Conservation (phyloP, 2,797 vertebrate genomes). For the Brachyrhaphis roseni region DNA sequence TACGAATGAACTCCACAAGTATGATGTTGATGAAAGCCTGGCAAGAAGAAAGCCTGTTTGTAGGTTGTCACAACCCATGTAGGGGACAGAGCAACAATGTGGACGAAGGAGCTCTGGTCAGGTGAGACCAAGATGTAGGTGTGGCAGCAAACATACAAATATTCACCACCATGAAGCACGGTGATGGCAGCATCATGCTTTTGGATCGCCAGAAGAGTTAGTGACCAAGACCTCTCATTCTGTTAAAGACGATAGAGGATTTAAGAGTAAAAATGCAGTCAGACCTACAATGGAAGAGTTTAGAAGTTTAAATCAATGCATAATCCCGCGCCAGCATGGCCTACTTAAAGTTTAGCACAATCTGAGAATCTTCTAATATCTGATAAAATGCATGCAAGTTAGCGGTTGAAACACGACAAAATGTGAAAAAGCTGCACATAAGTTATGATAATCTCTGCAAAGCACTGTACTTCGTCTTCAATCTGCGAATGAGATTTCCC, state of each 20-base stretch:
- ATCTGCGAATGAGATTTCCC: not conserved
- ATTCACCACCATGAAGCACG: not conserved
- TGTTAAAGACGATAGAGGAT: not conserved
- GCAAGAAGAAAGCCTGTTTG: not conserved
- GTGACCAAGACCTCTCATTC: not conserved
- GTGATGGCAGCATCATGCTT: not conserved
- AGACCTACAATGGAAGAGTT: not conserved
- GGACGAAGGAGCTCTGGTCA: not conserved
- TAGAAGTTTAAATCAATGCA: not conserved
- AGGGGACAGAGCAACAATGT: not conserved
- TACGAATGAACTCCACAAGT: not conserved
- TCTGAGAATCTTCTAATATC: not conserved
- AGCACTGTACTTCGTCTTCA: not conserved
- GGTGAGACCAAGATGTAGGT: not conserved
- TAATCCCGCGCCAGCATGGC: not conserved
- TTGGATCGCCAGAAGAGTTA: not conserved
- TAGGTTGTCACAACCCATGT: not conserved
- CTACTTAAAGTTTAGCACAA: not conserved
- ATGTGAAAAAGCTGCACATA: not conserved
- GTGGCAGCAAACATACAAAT: not conserved
- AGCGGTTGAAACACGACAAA: not conserved
- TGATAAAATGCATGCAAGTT: not conserved
- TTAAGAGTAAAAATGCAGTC: not conserved
- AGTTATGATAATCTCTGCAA: conserved; percentile 1
- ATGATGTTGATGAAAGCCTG: not conserved